These are phyloP conservation scores for Paedocypris micromegethes DNA, from an alignment of 2,797 vertebrate genomes.

Conservation along the genomic window DNA sequence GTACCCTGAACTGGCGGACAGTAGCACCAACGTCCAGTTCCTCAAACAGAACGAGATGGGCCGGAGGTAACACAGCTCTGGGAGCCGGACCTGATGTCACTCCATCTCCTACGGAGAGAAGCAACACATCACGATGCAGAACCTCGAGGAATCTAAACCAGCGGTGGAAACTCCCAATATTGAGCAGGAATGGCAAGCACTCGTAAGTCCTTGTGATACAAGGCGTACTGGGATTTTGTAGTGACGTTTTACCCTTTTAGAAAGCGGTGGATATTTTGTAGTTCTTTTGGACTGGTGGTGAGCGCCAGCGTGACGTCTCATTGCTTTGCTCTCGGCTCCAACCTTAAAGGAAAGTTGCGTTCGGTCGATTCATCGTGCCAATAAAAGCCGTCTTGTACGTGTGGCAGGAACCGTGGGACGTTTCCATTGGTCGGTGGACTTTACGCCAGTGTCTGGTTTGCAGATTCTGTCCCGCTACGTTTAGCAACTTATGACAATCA, in stretches of 20 bases:
- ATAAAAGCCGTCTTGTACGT: conserved; percentile 38
- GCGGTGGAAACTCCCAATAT: conserved; percentile 60
- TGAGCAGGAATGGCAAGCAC: conserved; percentile 55
- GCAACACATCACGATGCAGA: conserved; percentile 70
- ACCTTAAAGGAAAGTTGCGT: conserved; percentile 19
- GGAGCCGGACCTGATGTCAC: conserved; percentile 9
- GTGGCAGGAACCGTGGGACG: conserved; percentile 47
- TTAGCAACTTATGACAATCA: conserved; percentile 86
- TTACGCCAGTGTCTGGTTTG: conserved; percentile 23
- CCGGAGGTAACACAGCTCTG: conserved; percentile 82
- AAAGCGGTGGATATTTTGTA: conserved; percentile 45
- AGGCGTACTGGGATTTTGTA: conserved; percentile 56
- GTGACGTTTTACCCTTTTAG: conserved; percentile 46
- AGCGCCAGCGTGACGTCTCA: conserved; percentile 25
- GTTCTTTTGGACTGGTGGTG: conserved; percentile 34
- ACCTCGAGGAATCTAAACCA: conserved; percentile 68
- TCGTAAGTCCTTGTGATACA: conserved; percentile 33
- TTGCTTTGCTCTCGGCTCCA: conserved; percentile 34
- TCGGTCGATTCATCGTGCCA: conserved; percentile 49
- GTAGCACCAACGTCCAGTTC: conserved; percentile 89
- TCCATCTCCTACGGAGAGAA: conserved; percentile 80
- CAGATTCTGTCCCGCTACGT: conserved; percentile 19
- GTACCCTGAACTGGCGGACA: conserved; percentile 86
- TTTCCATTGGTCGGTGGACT: not conserved
- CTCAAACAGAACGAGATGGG: conserved; percentile 91